These are phyloP conservation scores for Holothuria leucospilota DNA, from an alignment of 53 echinoderm and acorn worm species.

Conservation along the genomic window DNA sequence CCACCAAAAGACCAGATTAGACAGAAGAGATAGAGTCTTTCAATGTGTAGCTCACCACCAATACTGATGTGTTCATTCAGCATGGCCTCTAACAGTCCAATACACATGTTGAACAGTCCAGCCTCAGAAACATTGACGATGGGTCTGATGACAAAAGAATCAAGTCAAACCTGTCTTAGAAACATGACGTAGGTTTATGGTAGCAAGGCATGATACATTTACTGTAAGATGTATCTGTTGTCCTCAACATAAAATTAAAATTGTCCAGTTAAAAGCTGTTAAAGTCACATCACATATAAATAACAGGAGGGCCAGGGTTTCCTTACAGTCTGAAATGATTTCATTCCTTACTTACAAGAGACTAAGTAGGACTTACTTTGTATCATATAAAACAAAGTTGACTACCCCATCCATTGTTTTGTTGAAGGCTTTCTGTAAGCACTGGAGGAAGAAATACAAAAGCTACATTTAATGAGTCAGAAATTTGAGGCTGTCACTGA, in stretches of 20 bases:
- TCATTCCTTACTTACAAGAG: neutral
- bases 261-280: too few species aligned
- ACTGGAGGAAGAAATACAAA: conserved; percentile 60
- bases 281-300: too few species aligned
- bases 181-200: too few species aligned
- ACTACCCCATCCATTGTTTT: conserved; percentile 99
- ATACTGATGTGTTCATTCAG: conserved; percentile 92
- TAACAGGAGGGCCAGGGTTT: too few species aligned
- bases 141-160: conserved; percentile 61
- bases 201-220: too few species aligned
- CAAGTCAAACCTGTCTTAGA: too few species aligned
- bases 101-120: conserved; percentile 89
- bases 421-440: conserved; percentile 97
- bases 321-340: neutral
- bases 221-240: too few species aligned
- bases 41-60: conserved; percentile 97
- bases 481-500: neutral
- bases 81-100: conserved; percentile 96
- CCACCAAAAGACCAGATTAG: conserved; percentile 99
- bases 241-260: too few species aligned
- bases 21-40: conserved; percentile 93
- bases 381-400: conserved; percentile 98
- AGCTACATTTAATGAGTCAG: neutral
- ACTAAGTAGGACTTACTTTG: conserved; percentile 66
- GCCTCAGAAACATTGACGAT: conserved; percentile 80